phyloP scores from a whole-genome alignment of 2,888 invertebrate species.

The Neoaliturus tenellus region DNA sequence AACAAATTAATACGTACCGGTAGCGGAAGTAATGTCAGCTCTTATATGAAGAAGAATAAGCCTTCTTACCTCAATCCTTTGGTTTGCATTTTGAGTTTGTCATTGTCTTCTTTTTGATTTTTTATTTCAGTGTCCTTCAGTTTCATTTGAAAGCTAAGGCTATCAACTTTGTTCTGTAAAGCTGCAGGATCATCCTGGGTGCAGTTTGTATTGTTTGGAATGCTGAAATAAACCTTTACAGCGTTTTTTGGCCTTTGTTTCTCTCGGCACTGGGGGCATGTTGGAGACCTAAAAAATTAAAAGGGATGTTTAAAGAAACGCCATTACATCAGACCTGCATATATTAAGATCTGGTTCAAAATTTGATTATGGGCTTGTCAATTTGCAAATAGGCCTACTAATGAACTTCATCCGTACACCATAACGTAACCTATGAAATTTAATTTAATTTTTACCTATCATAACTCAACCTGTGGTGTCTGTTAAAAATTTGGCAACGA shows the following conservation, averaged over 20 bases:
- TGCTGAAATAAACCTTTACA: constrained; percentile 42
- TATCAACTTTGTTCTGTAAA: constrained; percentile 37
- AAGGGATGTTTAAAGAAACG: background rate
- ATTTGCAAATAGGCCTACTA: too few relatives aligned
- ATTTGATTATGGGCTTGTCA: too few relatives aligned
- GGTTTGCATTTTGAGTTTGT: constrained; percentile 32
- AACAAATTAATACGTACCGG: too few relatives aligned
- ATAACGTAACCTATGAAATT: too few relatives aligned
- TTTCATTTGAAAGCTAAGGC: constrained; percentile 39
- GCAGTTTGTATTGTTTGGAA: constrained; percentile 19
- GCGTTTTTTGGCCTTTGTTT: constrained; percentile 23
- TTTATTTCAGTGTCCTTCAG: constrained; percentile 48
- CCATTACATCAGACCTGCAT: background rate
- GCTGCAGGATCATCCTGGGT: constrained; percentile 43
- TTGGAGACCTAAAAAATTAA: constrained; percentile 46
- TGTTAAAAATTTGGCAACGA: too few relatives aligned
- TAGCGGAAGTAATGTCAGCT: too few relatives aligned
- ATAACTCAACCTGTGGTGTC: too few relatives aligned
- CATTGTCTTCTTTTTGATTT: constrained; percentile 47
- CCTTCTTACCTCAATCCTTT: constrained; percentile 54
- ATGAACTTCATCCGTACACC: too few relatives aligned
- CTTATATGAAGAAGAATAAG: too few relatives aligned
- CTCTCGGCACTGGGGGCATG: constrained; percentile 50
- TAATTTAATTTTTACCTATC: too few relatives aligned
- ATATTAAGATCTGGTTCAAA: too few relatives aligned